These are phyloP conservation scores for Ornithorhynchus anatinus DNA, from an alignment of 2,113 vertebrate species.

Conservation along the genomic window DNA sequence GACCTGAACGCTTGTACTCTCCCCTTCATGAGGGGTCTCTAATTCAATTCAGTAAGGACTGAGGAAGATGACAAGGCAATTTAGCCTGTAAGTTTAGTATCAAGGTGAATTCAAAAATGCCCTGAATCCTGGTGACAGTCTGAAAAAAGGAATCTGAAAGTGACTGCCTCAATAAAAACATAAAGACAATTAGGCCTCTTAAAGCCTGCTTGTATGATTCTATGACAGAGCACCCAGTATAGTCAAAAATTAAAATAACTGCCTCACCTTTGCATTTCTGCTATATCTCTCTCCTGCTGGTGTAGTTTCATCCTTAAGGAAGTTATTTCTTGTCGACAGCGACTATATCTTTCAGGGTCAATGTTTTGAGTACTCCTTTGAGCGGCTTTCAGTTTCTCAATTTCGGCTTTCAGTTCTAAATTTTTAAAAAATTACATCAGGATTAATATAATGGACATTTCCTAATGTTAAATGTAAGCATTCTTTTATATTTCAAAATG, in stretches of 20 bases:
- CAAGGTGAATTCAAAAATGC: no score
- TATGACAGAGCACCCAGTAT: no score
- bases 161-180: no score
- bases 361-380: conserved; percentile 80
- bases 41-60: no score
- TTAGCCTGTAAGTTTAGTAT: no score
- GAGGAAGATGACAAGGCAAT: no score
- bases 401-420: conserved; percentile 92
- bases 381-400: conserved; percentile 89
- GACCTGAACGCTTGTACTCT: no score
- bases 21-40: no score
- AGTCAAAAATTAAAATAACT: not conserved
- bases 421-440: not conserved
- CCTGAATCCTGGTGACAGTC: no score
- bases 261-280: conserved; percentile 84
- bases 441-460: not conserved
- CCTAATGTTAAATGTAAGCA: not conserved
- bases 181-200: not conserved
- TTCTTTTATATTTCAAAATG: not conserved
- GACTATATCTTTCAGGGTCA: conserved; percentile 82
- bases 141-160: no score
- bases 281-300: conserved; percentile 88
- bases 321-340: conserved; percentile 86
- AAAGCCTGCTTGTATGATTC: not conserved
- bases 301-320: conserved; percentile 80